Percentiles rank a stretch among this genome's conserved stretches.
phyloP scores from a whole-genome alignment of 2,797 vertebrate genomes.

The Bradypodion pumilum region DNA sequence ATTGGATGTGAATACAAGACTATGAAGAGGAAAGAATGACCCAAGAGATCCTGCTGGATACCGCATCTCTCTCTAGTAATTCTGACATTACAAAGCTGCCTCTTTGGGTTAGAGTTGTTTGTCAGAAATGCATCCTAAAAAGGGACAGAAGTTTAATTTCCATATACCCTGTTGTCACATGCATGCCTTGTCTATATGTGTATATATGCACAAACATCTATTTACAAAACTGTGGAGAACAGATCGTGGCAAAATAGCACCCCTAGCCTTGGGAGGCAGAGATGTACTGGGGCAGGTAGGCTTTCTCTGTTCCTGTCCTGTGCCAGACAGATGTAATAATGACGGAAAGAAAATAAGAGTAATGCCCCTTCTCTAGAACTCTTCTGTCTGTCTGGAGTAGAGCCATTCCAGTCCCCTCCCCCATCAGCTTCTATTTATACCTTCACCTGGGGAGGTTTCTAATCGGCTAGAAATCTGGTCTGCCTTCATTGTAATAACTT shows the following conservation, averaged over 20 bases:
- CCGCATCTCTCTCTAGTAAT: background rate
- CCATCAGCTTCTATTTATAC: constrained; percentile 39
- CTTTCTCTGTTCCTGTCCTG: background rate
- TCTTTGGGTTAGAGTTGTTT: background rate
- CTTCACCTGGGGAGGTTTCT: constrained; percentile 42
- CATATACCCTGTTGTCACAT: background rate
- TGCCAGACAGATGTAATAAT: background rate
- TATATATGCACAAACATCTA: background rate
- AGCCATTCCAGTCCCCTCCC: background rate
- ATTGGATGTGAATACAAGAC: background rate
- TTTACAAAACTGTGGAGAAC: background rate
- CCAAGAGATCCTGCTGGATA: background rate
- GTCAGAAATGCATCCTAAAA: background rate
- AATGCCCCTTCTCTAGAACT: background rate
- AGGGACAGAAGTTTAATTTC: background rate
- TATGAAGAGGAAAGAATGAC: background rate
- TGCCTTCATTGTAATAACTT: constrained; percentile 52
- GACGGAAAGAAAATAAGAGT: background rate
- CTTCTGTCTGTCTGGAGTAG: background rate
- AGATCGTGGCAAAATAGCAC: background rate
- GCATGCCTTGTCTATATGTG: too few relatives aligned
- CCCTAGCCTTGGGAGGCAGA: background rate
- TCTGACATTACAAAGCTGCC: background rate
- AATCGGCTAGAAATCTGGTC: constrained; percentile 42
- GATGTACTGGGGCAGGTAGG: background rate